These are phyloP conservation scores for Arvicanthis niloticus DNA, from an alignment of 2,113 vertebrate species.

Conservation along the genomic window DNA sequence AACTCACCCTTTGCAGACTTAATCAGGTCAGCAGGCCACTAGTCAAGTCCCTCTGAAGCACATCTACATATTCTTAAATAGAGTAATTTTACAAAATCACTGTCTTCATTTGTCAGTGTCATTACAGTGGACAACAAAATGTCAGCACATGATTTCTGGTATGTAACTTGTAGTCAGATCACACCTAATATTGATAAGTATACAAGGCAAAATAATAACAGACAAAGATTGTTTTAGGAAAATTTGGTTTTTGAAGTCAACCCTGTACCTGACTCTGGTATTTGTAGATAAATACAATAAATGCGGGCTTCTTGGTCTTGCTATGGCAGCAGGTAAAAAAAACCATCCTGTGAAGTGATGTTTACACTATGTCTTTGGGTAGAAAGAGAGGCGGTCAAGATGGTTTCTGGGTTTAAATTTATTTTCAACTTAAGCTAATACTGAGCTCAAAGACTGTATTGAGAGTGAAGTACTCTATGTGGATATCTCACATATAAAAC, in stretches of 20 bases:
- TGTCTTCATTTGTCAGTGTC: background rate
- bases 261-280: background rate
- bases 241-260: background rate
- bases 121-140: background rate
- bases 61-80: background rate
- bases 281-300: background rate
- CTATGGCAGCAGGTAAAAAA: no score
- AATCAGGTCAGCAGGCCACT: background rate
- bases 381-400: background rate
- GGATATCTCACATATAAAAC: background rate
- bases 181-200: background rate
- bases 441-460: background rate
- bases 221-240: background rate
- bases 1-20: background rate
- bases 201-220: background rate
- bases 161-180: background rate
- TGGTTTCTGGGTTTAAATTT: background rate
- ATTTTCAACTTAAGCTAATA: background rate
- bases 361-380: background rate
- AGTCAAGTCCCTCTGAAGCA: background rate
- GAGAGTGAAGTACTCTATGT: fast-evolving
- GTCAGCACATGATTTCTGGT: background rate
- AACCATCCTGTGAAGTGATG: background rate
- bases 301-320: background rate
- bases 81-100: background rate